Evolutionary conservation across 2,888 invertebrate species (phyloP), one percentile per base, ranked within the genome.

Genomic region (Eupithecia insigniata): DNA sequence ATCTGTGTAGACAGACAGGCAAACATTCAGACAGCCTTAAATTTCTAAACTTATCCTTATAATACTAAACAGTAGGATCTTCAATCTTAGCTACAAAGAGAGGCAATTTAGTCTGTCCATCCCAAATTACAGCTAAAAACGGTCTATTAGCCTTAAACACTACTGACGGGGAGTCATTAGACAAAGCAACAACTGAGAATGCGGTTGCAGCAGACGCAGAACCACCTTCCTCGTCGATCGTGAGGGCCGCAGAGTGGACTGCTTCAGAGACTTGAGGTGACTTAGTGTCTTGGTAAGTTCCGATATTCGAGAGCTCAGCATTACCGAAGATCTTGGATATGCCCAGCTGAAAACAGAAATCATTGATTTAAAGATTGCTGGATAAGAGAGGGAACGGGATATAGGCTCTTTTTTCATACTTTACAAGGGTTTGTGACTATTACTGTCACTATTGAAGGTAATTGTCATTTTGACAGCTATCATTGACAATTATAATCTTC

Each of bases 191-290:
- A 0, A 91, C 94, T 5, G 90, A 86, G 34, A 94, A 88, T 0
- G 89, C 84, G 1, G 93, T 90, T 0, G 93, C 92, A 1, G 94
- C 95, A 0, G 94, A 88, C 0, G 95, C 95, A 1, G 89, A 86
- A 0, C 92, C 92, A 16, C 95, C 95, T 66, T 90, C 82, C 75
- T 95, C 95, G 64, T 95, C 95, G 1, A 95, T 92, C 1, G 92
- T 89, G n/a, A 95, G 79, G 26, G 88, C 84, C 0, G 95, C 94
- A 26, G 94, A 92, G 79, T 95, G 95, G 2, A 94, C 70, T 0
- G 95, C 94, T 28, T 91, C 88, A 0, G 91, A 89, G 1, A 95
- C 89, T 78, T 83, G 90, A 1, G 87, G 94, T 3, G 87, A 80
- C 6, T 74, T 79, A 1, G 81, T 77, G 0, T 65, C 66, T 39